Base-by-base conservation (phyloP, 2,888 invertebrate species). In the Theretra japonica region DNA sequence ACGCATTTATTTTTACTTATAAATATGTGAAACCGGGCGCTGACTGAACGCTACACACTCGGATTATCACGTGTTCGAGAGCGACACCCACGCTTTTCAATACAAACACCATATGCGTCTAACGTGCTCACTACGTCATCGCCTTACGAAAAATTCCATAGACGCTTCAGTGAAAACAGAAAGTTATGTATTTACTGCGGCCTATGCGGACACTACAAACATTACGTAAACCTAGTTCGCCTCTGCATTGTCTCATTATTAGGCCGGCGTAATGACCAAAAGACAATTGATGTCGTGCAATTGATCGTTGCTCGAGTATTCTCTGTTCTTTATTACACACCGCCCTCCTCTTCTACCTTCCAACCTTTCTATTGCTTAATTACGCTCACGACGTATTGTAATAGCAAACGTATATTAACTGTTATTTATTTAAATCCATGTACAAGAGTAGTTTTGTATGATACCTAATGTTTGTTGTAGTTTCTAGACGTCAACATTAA, bases 121-220 rank as follows among this genome's bases (percentile, higher is more conserved):
- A 87, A 87, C 84, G 82, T 83, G 82, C 75, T 75, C 76, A 83
- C 79, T 83, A 86, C 88, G 87, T 89, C 88, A 88, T 82, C 41
- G 23, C 30, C 30, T 30, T 57, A 69, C 69, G 53, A 56, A 53
- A 69, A 56, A 56, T 56, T 53, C 69, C 53, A 57, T 69, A 53
- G 69, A 33, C 56, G 69, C 21, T 56, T 56, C 11, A 69, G 33
- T 48, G 48, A 65, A 48, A 65, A 48, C 65, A 65, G 65, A 65
- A 65, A 65, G 48, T 25, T 65, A 65, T 65, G 48, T 23, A 48
- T 60, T n/a, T 33, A 60, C 60, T 30, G n/a, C 30, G 41, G 65
- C 15, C 48, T 21, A 48, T 15, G 48, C 19, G 62, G 11, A 33
- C 30, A 15, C 2, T 41, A 21, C 33, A 62, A 21, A 6, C 11